Evolutionary conservation across 2,113 vertebrate genomes (phyloP), one percentile per base, ranked within the genome.

Genomic region (Leucoraja erinaceus): DNA sequence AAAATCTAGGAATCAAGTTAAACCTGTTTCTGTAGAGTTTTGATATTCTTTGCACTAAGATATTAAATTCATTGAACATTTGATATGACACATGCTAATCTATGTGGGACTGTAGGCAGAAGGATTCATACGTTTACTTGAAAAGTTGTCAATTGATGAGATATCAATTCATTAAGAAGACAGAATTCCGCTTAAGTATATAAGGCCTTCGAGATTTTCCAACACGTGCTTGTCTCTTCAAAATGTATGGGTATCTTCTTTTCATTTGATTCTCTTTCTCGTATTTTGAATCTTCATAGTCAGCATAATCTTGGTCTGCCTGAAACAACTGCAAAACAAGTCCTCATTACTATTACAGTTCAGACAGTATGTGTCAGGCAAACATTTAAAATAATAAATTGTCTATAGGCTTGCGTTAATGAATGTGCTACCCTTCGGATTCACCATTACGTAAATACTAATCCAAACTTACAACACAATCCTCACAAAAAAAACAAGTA

Each of bases 231-330:
- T 99, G 98, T 93, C 98, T 95, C 95, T 98, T 99, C 95, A 99
- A 96, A 95, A 99, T 99, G 94, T 99, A 99, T 7, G 98, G 98
- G 1, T 97, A 98, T 96, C 98, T 99, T 93, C 98, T 97, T 94
- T 99, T 99, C 94, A 98, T 97, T 18, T 97, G 96, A 75, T 95
- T 94, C 61, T 97, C 97, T 18, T 96, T 97, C 94, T 96, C 97
- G 94, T 96, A 95, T 94, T 95, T 96, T 74, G 95, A 94, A 93
- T 95, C 96, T 54, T 96, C 96, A 93, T 94, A 59, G 74, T 97
- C 97, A 92, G 97, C 94, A 94, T 96, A 93, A n/a, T 98, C 97
- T 94, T 97, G 95, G 31, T 95, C 94, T 59, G 94, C 94, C 68
- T 96, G 97, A 94, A 97, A 95, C 93, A 97, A 94, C 98, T 98